Percentiles rank a stretch among this genome's conserved stretches.
Evolutionary conservation across 2,797 vertebrate genomes (phyloP).

Genomic region (Lithobates pipiens): DNA sequence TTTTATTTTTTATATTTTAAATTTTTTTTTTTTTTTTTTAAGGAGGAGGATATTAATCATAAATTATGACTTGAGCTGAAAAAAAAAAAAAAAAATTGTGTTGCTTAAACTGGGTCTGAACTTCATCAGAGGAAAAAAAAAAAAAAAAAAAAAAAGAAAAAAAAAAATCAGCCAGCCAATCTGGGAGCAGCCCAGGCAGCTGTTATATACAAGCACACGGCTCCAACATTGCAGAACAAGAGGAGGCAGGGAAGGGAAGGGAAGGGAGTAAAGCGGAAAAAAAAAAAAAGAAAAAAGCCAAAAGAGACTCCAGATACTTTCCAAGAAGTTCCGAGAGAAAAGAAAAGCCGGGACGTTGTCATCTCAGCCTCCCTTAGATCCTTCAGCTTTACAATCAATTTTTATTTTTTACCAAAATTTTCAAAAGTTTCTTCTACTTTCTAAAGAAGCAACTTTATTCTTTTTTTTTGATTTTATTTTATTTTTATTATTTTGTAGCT

Average conservation of each 20-base stretch:
- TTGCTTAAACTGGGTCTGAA: not conserved
- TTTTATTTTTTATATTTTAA: not conserved
- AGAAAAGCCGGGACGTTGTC: constrained; percentile 28
- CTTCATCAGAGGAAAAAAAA: constrained; percentile 17
- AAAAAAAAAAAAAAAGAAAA: constrained; percentile 12
- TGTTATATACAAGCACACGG: constrained; percentile 42
- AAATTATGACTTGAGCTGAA: constrained; percentile 4
- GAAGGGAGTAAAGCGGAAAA: not conserved
- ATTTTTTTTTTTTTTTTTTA: no score
- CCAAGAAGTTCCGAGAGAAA: constrained; percentile 8
- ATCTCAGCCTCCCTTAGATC: no score
- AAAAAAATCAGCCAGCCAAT: constrained; percentile 42
- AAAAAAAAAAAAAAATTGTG: constrained; percentile 10
- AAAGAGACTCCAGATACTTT: not conserved
- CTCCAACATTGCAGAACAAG: constrained; percentile 45
- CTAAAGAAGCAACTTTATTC: no score
- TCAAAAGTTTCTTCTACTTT: no score
- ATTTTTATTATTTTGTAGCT: no score
- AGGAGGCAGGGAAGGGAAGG: constrained; percentile 19
- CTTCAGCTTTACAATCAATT: no score
- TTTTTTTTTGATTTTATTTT: not conserved
- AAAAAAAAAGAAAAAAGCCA: constrained; percentile 7
- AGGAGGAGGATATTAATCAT: constrained; percentile 35
- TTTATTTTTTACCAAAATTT: no score
- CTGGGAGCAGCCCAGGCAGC: constrained; percentile 14